Percentiles rank a stretch among this genome's conserved stretches.
These are phyloP conservation scores for Holcopasites calliopsidis DNA, from an alignment of 1,140 invertebrate species.

Conservation along the genomic window DNA sequence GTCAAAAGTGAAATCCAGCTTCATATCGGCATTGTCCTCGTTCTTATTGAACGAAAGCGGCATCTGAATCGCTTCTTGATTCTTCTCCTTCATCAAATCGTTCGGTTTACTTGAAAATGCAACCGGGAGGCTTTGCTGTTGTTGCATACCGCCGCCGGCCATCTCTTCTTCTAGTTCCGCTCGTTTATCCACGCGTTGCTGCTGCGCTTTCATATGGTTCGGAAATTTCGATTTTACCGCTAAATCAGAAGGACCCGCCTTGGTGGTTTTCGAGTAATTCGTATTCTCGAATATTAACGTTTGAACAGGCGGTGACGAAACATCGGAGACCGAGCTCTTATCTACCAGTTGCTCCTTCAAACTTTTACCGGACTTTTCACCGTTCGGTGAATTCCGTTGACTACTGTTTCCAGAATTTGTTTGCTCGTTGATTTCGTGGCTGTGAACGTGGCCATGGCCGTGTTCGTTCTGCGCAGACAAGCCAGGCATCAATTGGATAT, in stretches of 20 bases:
- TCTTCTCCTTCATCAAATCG: slow-evolving; percentile 80
- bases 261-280: slow-evolving; percentile 85
- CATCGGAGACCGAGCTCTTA: slow-evolving; percentile 83
- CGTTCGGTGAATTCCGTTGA: slow-evolving; percentile 80
- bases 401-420: slow-evolving; percentile 77
- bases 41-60: slow-evolving; percentile 83
- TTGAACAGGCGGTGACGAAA: slow-evolving; percentile 88
- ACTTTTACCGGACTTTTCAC: slow-evolving; percentile 75
- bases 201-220: slow-evolving; percentile 77
- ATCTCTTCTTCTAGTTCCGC: slow-evolving; percentile 72
- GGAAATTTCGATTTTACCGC: slow-evolving; percentile 79
- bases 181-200: slow-evolving; percentile 75
- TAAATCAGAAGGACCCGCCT: slow-evolving; percentile 70
- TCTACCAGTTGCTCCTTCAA: slow-evolving; percentile 74
- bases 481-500: slow-evolving; percentile 72
- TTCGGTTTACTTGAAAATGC: slow-evolving; percentile 83
- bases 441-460: slow-evolving; percentile 59
- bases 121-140: slow-evolving; percentile 77
- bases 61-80: slow-evolving; percentile 82
- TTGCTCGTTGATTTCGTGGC: slow-evolving; percentile 67
- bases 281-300: slow-evolving; percentile 96
- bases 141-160: slow-evolving; percentile 49
- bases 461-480: slow-evolving; percentile 66
- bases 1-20: slow-evolving; percentile 94
- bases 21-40: slow-evolving; percentile 92